A percentile compares a stretch with the other conserved stretches of the same genome.
These are phyloP conservation scores for Ptychochromis oligacanthus DNA, from an alignment of 2,113 vertebrate species.

Conservation along the genomic window DNA sequence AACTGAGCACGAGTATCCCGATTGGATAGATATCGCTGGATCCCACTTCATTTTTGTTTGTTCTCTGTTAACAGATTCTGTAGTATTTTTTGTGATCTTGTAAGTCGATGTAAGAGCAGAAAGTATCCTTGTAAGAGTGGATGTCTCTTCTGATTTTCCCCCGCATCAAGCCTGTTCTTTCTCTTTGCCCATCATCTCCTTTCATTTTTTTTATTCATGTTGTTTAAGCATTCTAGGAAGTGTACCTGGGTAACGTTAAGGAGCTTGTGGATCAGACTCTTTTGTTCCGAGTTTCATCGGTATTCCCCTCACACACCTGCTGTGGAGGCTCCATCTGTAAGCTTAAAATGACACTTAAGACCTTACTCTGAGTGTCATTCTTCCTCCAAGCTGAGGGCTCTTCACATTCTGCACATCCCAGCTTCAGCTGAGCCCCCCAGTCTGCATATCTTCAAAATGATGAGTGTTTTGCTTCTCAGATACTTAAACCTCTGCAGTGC, in stretches of 20 bases:
- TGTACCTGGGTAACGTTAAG: slow-evolving; percentile 36
- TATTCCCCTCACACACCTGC: slow-evolving; percentile 64
- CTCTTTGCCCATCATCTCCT: not conserved
- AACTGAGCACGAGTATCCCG: not conserved
- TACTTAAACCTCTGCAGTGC: slow-evolving; percentile 43
- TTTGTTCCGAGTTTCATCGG: slow-evolving; percentile 51
- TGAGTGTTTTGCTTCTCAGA: slow-evolving; percentile 61
- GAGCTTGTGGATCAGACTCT: slow-evolving; percentile 35
- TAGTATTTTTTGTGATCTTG: not conserved
- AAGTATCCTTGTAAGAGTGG: not conserved
- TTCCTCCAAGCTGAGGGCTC: slow-evolving; percentile 55
- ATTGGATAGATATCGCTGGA: not conserved
- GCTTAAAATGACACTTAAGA: slow-evolving; percentile 73
- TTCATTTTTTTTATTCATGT: slow-evolving; percentile 1
- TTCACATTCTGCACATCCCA: slow-evolving; percentile 53
- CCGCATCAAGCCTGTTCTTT: not conserved
- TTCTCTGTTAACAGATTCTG: not conserved
- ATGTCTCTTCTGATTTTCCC: not conserved
- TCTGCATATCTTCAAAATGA: slow-evolving; percentile 43
- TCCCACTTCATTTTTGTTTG: not conserved
- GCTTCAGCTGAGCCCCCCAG: slow-evolving; percentile 34
- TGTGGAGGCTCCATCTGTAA: slow-evolving; percentile 54
- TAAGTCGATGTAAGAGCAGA: not conserved
- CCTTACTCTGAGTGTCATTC: slow-evolving; percentile 64
- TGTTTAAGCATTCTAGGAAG: slow-evolving; percentile 19